These are phyloP conservation scores for Hyperopisus bebe DNA, from an alignment of 2,113 vertebrate genomes.

Conservation along the genomic window DNA sequence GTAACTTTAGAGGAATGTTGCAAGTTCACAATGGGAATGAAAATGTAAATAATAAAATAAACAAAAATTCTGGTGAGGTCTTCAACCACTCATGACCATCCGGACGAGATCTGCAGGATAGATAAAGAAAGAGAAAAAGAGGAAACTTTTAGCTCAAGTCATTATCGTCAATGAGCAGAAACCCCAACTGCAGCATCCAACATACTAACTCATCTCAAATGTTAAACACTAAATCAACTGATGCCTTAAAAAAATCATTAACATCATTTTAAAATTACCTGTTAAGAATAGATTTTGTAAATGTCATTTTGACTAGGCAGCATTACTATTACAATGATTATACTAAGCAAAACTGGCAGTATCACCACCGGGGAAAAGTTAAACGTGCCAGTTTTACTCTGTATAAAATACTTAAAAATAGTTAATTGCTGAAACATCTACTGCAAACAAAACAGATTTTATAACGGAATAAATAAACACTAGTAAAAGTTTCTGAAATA, in stretches of 20 bases:
- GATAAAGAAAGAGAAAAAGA: not conserved
- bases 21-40: conserved; percentile 3
- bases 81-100: conserved; percentile 66
- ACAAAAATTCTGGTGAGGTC: conserved; percentile 14
- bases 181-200: conserved; percentile 8
- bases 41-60: conserved; percentile 6
- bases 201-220: not conserved
- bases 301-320: not conserved
- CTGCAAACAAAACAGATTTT: not conserved
- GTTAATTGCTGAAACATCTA: not conserved
- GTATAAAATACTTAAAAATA: not conserved
- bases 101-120: conserved; percentile 59
- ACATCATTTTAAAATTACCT: not conserved
- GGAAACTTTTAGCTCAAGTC: not conserved
- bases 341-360: not conserved
- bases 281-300: not conserved
- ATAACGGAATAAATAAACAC: not conserved
- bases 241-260: not conserved
- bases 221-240: not conserved
- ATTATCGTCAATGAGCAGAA: not conserved
- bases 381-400: not conserved
- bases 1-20: not conserved
- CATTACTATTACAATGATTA: not conserved
- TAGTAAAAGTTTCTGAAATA: not conserved
- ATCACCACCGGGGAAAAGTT: not conserved